These are phyloP conservation scores for Engystomops pustulosus DNA, from an alignment of 2,113 vertebrate genomes.

Conservation along the genomic window DNA sequence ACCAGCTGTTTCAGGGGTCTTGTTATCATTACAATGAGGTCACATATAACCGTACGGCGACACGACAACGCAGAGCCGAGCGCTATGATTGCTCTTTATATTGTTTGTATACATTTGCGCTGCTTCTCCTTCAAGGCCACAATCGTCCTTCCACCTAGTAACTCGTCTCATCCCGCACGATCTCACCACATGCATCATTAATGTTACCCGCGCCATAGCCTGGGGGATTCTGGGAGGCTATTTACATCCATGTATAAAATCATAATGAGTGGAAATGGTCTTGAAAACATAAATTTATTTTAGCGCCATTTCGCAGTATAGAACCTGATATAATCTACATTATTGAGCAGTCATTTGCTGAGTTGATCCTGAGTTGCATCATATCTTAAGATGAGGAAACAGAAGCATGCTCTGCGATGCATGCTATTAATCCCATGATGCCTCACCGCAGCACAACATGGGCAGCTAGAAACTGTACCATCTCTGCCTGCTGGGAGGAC, in stretches of 20 bases:
- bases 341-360: background rate
- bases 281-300: background rate
- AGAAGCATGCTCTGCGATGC: no score
- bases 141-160: background rate
- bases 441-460: no score
- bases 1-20: no score
- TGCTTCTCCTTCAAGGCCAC: background rate
- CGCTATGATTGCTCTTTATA: background rate
- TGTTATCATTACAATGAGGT: no score
- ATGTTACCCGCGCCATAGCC: background rate
- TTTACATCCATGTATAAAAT: background rate
- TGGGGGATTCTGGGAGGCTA: slow-evolving; percentile 9
- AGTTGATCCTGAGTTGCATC: background rate
- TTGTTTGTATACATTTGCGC: background rate
- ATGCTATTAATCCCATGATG: no score
- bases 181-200: background rate
- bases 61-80: no score
- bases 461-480: no score
- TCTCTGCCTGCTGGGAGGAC: no score
- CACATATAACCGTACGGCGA: no score
- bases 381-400: background rate
- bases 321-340: background rate
- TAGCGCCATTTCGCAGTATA: background rate
- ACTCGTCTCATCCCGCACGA: background rate
- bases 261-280: slow-evolving; percentile 8